Evolutionary conservation across 2,888 invertebrate genomes (phyloP).

Genomic region (Seladonia tumulorum): DNA sequence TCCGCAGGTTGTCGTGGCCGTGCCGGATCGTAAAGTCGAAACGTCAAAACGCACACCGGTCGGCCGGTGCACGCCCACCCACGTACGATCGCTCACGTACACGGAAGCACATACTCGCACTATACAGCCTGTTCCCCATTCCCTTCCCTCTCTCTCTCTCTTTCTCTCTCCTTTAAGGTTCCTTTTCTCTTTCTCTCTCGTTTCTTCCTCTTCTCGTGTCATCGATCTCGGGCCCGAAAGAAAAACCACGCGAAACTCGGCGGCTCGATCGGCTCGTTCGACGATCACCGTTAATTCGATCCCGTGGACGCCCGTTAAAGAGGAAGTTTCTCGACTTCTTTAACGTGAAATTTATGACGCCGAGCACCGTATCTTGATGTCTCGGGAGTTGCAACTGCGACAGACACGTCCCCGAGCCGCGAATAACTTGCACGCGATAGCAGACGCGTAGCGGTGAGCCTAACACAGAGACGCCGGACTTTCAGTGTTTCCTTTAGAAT

Average conservation of each 20-base stretch:
- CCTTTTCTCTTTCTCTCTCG: neutral
- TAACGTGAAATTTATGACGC: conserved; percentile 6
- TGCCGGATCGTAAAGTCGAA: conserved; percentile 72
- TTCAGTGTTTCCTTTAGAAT: neutral
- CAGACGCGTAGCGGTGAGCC: neutral
- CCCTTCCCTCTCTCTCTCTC: neutral
- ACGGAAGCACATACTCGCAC: conserved; percentile 37
- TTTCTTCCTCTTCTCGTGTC: neutral
- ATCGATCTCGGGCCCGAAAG: neutral
- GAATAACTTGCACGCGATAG: neutral
- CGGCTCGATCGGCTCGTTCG: neutral
- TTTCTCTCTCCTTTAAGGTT: neutral
- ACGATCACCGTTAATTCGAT: conserved; percentile 15
- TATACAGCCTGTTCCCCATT: neutral
- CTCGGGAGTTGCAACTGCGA: neutral
- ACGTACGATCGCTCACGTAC: conserved; percentile 50
- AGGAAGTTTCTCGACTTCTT: conserved; percentile 2
- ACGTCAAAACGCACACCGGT: conserved; percentile 73
- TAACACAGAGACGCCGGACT: neutral
- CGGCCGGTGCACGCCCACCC: conserved; percentile 64
- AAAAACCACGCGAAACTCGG: conserved; percentile 5
- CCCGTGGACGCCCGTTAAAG: neutral
- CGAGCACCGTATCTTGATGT: neutral
- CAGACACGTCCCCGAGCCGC: neutral
- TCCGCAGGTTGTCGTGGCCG: conserved; percentile 70